These are phyloP conservation scores for Asbolus verrucosus DNA, from an alignment of 1,140 invertebrate species.

Conservation along the genomic window DNA sequence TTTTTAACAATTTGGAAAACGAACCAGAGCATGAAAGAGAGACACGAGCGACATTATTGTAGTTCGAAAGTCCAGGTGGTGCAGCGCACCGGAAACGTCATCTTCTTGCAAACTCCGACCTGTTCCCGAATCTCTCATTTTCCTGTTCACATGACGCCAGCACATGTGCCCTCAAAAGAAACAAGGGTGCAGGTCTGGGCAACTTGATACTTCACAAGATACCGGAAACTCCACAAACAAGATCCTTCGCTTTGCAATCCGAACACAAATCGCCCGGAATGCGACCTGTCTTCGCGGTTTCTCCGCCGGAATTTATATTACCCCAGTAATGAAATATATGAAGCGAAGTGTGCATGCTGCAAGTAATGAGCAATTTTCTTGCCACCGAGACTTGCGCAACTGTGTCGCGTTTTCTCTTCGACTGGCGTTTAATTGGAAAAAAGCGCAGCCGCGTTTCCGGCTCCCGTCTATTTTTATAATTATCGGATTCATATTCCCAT, in stretches of 20 bases:
- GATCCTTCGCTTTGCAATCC: no score
- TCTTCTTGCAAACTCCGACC: slow-evolving; percentile 40
- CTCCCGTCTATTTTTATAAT: slow-evolving; percentile 23
- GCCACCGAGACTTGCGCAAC: neutral
- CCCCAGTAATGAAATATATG: neutral
- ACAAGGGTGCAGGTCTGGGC: slow-evolving; percentile 18
- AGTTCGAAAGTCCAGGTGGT: slow-evolving; percentile 5
- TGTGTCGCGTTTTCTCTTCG: neutral
- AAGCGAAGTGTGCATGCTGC: neutral
- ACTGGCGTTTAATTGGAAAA: neutral
- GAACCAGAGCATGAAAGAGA: slow-evolving; percentile 40
- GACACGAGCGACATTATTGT: slow-evolving; percentile 21
- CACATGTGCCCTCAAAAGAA: slow-evolving; percentile 9
- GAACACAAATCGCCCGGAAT: no score
- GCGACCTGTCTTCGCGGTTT: no score
- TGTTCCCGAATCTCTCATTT: slow-evolving; percentile 8
- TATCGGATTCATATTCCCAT: slow-evolving; percentile 33
- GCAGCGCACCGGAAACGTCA: slow-evolving; percentile 26
- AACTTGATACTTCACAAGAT: slow-evolving; percentile 15
- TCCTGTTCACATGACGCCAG: slow-evolving; percentile 11
- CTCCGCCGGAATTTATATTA: neutral
- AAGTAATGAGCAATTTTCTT: neutral
- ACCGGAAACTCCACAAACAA: slow-evolving; percentile 8
- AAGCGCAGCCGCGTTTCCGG: slow-evolving; percentile 2
- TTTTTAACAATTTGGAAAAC: slow-evolving; percentile 22